Evolutionary conservation across 2,888 invertebrate genomes (phyloP), one percentile per base, ranked within the genome.

Genomic region (Trachelus tabidus): DNA sequence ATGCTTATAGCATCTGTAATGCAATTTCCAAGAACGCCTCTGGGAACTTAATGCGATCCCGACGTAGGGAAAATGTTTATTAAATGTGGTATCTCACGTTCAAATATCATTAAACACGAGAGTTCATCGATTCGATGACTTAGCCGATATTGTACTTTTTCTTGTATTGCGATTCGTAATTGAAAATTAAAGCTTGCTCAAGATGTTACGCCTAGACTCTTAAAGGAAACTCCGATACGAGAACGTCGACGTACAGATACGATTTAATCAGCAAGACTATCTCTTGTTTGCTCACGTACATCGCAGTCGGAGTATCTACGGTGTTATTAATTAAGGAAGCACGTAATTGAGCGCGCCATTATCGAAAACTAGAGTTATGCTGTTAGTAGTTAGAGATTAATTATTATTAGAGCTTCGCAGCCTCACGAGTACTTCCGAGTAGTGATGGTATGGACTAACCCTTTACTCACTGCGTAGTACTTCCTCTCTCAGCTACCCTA

Each of bases 371-470:
- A 80, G 82, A 84, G 82, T 84, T 84, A 77, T 76, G 80, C 82
- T 75, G 81, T 81, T 83, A 79, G 83, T 83, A 84, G 84, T 84
- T 84, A 71, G 81, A 84, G 81, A 84, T 84, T 84, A 84, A 84
- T 84, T 84, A 84, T 84, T 84, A 84, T 84, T 79, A 82, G 79
- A 81, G 83, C 81, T 79, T 73, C 79, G 80, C 75, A 68, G 76
- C 76, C 83, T 76, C 80, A 68, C 37, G 77, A 75, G 79, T 79
- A 82, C 75, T 78, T 71, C 76, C 77, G 76, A 73, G 78, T 76
- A 71, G 73, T 56, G 79, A 56, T 56, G 56, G 56, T 56, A 23
- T 56, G 56, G 56, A 56, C 56, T 23, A 56, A 56, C 23, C 56
- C 56, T 40, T 15, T 40, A 40, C 23, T 40, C 4, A 40, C 40